phyloP scores from a whole-genome alignment of 2,888 invertebrate species.

The Drosophila kokeensis region DNA sequence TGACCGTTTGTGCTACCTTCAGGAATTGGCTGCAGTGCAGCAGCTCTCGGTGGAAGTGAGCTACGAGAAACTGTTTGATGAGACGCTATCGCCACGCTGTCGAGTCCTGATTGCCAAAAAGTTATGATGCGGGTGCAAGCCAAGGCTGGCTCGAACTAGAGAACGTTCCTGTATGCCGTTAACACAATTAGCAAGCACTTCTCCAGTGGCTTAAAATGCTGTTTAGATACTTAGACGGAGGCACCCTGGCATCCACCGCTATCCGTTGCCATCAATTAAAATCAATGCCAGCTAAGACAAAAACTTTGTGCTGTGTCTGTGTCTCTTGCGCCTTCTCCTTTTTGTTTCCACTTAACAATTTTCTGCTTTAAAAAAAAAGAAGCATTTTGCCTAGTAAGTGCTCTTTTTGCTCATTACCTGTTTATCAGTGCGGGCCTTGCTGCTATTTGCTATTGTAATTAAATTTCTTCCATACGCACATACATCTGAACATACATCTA shows the following conservation, averaged over 20 bases:
- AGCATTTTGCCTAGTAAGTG: conserved; percentile 55
- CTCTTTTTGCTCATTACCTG: conserved; percentile 60
- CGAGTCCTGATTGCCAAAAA: conserved; percentile 87
- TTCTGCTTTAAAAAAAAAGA: conserved; percentile 33
- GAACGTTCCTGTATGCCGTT: conserved; percentile 33
- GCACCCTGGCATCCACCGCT: conserved; percentile 33
- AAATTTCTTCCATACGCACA: conserved; percentile 41
- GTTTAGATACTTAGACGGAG: conserved; percentile 28
- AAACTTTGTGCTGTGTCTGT: conserved; percentile 1
- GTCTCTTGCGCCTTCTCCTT: neutral
- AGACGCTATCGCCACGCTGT: conserved; percentile 89
- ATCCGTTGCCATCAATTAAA: conserved; percentile 67
- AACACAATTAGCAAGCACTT: conserved; percentile 67
- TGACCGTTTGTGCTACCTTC: conserved; percentile 86
- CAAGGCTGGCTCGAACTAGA: neutral
- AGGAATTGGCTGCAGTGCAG: conserved; percentile 79
- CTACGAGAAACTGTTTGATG: conserved; percentile 87
- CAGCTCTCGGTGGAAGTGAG: conserved; percentile 84
- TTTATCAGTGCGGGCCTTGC: conserved; percentile 32
- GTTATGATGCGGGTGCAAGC: conserved; percentile 65
- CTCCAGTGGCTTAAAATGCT: conserved; percentile 32
- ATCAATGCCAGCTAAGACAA: conserved; percentile 61
- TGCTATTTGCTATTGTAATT: conserved; percentile 44
- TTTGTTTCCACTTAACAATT: conserved; percentile 46
- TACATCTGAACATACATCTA: conserved; percentile 3